Evolutionary conservation across 2,888 invertebrate species (phyloP).

Genomic region (Acleris holmiana): DNA sequence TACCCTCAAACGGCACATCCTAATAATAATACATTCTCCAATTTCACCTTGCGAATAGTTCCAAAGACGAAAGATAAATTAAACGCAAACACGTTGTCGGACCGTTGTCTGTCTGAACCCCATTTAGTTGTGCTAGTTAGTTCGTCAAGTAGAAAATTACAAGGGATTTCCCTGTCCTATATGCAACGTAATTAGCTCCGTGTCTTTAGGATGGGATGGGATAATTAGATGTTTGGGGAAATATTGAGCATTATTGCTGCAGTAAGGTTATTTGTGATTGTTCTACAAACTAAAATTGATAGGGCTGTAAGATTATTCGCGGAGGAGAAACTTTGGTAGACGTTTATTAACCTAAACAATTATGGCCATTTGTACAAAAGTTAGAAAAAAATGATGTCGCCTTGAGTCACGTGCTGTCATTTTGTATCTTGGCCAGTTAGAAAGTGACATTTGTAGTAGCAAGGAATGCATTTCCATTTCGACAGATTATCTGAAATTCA

Average conservation of each 20-base stretch:
- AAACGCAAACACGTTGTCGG: conserved; percentile 34
- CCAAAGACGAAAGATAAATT: conserved; percentile 29
- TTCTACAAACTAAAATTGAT: too few species aligned
- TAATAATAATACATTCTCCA: not conserved
- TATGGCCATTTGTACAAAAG: too few species aligned
- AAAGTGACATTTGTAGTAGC: too few species aligned
- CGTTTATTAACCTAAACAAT: too few species aligned
- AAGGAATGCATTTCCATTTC: too few species aligned
- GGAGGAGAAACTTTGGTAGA: too few species aligned
- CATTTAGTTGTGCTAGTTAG: conserved; percentile 41
- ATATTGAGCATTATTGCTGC: conserved; percentile 1
- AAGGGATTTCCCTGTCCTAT: conserved; percentile 47
- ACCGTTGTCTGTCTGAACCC: conserved; percentile 33
- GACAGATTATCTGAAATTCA: too few species aligned
- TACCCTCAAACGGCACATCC: too few species aligned
- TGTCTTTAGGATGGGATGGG: conserved; percentile 26
- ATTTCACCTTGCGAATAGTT: conserved; percentile 6
- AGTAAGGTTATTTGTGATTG: not conserved
- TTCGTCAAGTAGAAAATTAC: conserved; percentile 56
- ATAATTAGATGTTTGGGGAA: conserved; percentile 25
- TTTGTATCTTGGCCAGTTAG: too few species aligned
- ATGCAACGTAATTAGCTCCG: conserved; percentile 55
- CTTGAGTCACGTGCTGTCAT: too few species aligned
- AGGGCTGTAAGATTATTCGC: too few species aligned
- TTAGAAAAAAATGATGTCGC: too few species aligned